Percentiles rank a stretch among this genome's conserved stretches.
Conservation (phyloP, 2,888 invertebrate species). For the Biston stratarius region DNA sequence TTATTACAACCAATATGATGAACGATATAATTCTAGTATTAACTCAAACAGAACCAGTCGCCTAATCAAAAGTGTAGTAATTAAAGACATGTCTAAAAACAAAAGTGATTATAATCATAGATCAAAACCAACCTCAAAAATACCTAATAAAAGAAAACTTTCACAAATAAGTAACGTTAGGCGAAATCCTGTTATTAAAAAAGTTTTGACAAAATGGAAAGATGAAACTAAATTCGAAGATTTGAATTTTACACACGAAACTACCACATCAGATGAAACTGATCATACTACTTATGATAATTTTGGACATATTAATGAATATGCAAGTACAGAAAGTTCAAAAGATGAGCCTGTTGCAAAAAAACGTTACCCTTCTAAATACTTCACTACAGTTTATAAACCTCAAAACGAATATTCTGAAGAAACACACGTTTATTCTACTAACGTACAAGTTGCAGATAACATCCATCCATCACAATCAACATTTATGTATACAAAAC, state of each 20-base stretch:
- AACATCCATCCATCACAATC: conserved; percentile 64
- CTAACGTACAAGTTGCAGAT: conserved; percentile 67
- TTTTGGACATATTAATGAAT: conserved; percentile 38
- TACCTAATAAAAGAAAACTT: conserved; percentile 31
- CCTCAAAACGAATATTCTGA: conserved; percentile 55
- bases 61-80: conserved; percentile 43
- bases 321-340: conserved; percentile 45
- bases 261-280: conserved; percentile 53
- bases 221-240: conserved; percentile 79
- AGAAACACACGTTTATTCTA: conserved; percentile 65
- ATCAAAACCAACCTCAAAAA: conserved; percentile 38
- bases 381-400: conserved; percentile 48
- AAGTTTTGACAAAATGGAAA: conserved; percentile 84
- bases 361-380: conserved; percentile 45
- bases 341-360: conserved; percentile 49
- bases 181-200: conserved; percentile 71
- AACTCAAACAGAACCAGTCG: conserved; percentile 48
- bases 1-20: background rate
- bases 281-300: conserved; percentile 49
- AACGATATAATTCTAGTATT: background rate
- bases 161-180: conserved; percentile 41
- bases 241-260: conserved; percentile 75
- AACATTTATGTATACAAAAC: conserved; percentile 67
- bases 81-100: conserved; percentile 46
- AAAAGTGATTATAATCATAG: conserved; percentile 38